These are phyloP conservation scores for Acrobasis consociella DNA, from an alignment of 2,888 invertebrate species.

Conservation along the genomic window DNA sequence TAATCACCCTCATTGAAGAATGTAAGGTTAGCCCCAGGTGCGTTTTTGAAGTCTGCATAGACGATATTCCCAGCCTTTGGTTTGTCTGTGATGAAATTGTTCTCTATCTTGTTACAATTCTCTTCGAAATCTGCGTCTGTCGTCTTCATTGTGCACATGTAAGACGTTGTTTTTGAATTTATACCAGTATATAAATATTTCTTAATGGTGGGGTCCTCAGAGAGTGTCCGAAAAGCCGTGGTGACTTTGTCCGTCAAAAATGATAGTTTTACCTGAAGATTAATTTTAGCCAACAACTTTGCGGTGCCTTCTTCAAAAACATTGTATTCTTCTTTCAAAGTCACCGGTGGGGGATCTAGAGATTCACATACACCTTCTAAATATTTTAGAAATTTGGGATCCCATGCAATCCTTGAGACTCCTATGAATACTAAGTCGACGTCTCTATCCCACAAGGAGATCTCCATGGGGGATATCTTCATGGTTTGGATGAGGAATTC, in stretches of 20 bases:
- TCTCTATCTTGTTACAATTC: conserved; percentile 64
- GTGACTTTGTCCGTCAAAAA: conserved; percentile 65
- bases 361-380: conserved; percentile 55
- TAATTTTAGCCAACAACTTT: conserved; percentile 66
- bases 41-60: conserved; percentile 69
- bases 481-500: conserved; percentile 67
- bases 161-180: conserved; percentile 71
- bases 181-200: conserved; percentile 72
- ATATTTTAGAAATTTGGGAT: conserved; percentile 56
- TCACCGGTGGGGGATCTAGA: conserved; percentile 49
- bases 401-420: conserved; percentile 62
- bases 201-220: conserved; percentile 64
- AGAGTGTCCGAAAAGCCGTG: conserved; percentile 67
- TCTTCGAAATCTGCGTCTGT: conserved; percentile 64
- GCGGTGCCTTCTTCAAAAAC: conserved; percentile 72
- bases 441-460: conserved; percentile 74
- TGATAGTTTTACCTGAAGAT: conserved; percentile 66
- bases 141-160: conserved; percentile 72
- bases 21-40: conserved; percentile 65
- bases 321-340: conserved; percentile 67
- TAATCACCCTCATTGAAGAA: conserved; percentile 67
- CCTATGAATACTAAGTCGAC: conserved; percentile 66
- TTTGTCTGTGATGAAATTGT: conserved; percentile 54
- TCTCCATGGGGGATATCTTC: conserved; percentile 60
- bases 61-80: conserved; percentile 48